Evolutionary conservation across 2,888 invertebrate species (phyloP), one percentile per base, ranked within the genome.

Genomic region (Ochropleura leucogaster): DNA sequence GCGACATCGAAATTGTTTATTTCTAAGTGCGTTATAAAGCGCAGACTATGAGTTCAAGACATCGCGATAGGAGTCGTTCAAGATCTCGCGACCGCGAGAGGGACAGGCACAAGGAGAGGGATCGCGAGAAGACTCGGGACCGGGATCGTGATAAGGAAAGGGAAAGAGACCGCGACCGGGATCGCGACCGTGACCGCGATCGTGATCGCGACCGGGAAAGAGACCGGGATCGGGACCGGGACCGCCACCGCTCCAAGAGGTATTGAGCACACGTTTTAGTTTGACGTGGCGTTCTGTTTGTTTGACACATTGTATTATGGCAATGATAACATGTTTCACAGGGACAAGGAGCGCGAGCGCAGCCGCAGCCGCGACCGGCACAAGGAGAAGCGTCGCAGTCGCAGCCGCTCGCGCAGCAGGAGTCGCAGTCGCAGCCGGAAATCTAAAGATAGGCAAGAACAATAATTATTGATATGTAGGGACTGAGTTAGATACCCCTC

Each of bases 51-150:
- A 97, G 97, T 87, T 97, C 97, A 20, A 93, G 97, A 72, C 97
- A 97, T 86, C 95, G 97, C 42, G 97, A 97, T 79, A 93, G 96
- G 78, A 96, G 96, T 88, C 93, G 96, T 47, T 96, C 96, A 40
- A 92, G 96, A 74, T 95, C 96, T 59, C 90, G 92, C 4, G 93
- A 91, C 71, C 91, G 93, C 4, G 95, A 91, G 16, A 87, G 93
- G 8, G 95, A 91, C 16, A 87, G 90, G 73, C 91, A 92, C 30
- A 90, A 92, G 63, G 86, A 96, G 89, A 79, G 96, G 92, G 93
- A 97, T 55, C 86, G 88, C 40, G 91, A 91, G 6, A 88, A 91
- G 57, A 90, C 89, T 14, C 85, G 91, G 16, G 92, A 92, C 20
- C 88, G 93, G 5, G 94, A 94, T 71, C 90, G 84, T 93, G 87